Base-by-base conservation (phyloP, 1,140 invertebrate genomes). In the Drosophila seguyi region DNA sequence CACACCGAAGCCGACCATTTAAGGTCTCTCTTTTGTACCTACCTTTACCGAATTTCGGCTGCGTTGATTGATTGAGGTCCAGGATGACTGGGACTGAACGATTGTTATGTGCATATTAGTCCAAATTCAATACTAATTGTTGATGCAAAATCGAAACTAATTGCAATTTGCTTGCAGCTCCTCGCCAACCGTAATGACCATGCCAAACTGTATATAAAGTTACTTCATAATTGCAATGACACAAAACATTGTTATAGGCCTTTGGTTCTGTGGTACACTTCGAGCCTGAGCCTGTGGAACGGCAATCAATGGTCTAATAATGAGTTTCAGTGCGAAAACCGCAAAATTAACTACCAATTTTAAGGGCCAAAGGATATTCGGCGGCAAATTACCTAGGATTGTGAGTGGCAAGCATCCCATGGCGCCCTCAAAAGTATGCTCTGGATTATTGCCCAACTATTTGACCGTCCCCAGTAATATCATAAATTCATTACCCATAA, bases 281-380 rank as follows among this genome's bases (percentile, higher is more conserved):
- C 16, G 8, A 52, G 36, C 27, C 27, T 13, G 48, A 20, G 41
- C n/a, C 11, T 16, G 13, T 29, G 2, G 36, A 25, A 72, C 16
- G 31, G 47, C 20, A 39, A 75, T 62, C 25, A 29, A 42, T 42
- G 56, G 22, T 0, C 20, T 55, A 55, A 55, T 59, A 56, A 66
- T 73, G 52, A 61, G 45, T 36, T 63, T 31, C 16, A 66, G 31
- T 67, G 42, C 75, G 52, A 63, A 81, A 82, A 82, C 79, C 79
- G 34, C 79, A 81, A 72, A 73, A 60, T 14, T 20, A 47, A 45
- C 74, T 45, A 20, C 16, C 25, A 55, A 76, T 53, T 53, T 55
- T 16, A 16, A 7, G 31, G 20, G 13, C 18, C n/a, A 36, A 50
- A 41, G 34, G 34, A 16, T 52, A 34, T 50, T 18, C 48, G 27